Conservation (phyloP, 2,113 vertebrate genomes). For the Passer domesticus region DNA sequence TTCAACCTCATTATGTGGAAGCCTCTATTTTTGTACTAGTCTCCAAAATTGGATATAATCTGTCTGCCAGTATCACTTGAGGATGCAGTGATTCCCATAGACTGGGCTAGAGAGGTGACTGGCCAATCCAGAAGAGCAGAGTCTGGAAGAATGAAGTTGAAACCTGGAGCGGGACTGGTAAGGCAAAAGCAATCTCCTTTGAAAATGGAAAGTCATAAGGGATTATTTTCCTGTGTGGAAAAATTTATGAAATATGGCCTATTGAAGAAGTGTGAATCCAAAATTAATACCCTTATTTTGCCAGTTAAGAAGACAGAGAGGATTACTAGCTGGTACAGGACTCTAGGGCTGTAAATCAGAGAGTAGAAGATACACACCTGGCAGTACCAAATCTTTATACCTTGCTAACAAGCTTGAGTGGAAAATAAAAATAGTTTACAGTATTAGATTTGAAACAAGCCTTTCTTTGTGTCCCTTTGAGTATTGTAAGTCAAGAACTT, state of each 20-base stretch:
- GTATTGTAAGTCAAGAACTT: not conserved
- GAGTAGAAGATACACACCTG: not conserved
- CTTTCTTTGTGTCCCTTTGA: not conserved
- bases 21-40: not conserved
- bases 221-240: not conserved
- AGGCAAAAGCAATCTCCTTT: not conserved
- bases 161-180: accelerated
- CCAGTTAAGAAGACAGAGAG: not conserved
- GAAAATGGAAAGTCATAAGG: not conserved
- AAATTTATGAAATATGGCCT: not conserved
- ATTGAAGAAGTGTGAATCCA: not conserved
- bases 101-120: not conserved
- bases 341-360: not conserved
- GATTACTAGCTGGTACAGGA: not conserved
- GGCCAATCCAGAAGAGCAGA: not conserved
- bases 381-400: not conserved
- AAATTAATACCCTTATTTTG: not conserved
- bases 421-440: not conserved
- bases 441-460: not conserved
- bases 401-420: not conserved
- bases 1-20: not conserved
- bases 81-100: not conserved
- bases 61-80: not conserved
- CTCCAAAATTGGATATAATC: accelerated
- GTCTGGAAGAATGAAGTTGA: not conserved